Base-by-base conservation (phyloP, 2,113 vertebrate species). In the Neolamprologus caudopunctatus region DNA sequence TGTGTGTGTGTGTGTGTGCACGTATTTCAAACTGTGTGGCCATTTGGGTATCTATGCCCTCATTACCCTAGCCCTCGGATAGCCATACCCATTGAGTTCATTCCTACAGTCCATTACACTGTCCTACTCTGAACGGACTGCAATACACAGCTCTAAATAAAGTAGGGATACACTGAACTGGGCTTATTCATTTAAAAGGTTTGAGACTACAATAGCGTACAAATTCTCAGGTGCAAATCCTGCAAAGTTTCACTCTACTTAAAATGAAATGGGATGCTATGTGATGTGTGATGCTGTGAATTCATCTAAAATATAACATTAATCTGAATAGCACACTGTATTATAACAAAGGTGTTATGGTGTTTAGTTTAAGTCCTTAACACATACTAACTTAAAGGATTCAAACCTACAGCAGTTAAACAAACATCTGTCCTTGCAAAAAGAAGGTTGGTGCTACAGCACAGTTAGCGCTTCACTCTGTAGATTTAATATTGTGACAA, bases 31-130 rank as follows among this genome's bases (percentile, higher is more conserved):
- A 88, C 87, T 89, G 87, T 91, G 81, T 83, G 81, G 73, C 63
- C 80, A 54, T 91, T 93, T 85, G 81, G 86, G 83, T 87, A 82
- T 93, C 90, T 84, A 83, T 88, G 83, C 91, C 91, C 92, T 94
- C 85, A 92, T 95, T 94, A 93, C 81, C 90, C 88, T 80, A n/a
- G 84, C 80, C 85, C 84, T 86, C 26, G 75, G 84, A 90, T 83
- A 85, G 88, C 82, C 68, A 84, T 47, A 55, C 85, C 83, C 51
- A 80, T 88, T 66, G 88, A 89, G 78, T 90, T 73, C 42, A 35
- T 86, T 87, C 80, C 88, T 83, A 35, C 84, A 86, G 80, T 88
- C 82, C 84, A 80, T 91, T 86, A 91, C 87, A 47, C 79, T 63
- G 83, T 50, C 87, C 75, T 82, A 53, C 80, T 87, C 89, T 45